Conservation (phyloP, 2,888 invertebrate species). For the Prosapia bicincta region DNA sequence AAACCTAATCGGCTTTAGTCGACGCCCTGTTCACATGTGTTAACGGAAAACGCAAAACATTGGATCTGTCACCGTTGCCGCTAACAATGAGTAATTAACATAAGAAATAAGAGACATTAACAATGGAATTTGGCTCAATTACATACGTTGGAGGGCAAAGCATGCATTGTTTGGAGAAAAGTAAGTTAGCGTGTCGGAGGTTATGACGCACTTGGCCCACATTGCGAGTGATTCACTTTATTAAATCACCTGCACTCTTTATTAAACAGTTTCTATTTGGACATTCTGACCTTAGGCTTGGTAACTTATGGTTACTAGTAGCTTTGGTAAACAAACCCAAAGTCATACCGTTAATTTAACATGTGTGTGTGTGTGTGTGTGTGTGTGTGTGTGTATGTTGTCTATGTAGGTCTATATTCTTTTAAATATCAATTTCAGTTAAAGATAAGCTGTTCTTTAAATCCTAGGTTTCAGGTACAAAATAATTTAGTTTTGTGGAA, state of each 20-base stretch:
- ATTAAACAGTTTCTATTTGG: too few relatives aligned
- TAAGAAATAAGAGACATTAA: neutral
- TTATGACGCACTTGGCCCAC: neutral
- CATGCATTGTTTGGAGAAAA: neutral
- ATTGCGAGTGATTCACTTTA: neutral
- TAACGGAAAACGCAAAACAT: neutral
- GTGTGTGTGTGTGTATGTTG: too few relatives aligned
- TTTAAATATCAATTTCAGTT: too few relatives aligned
- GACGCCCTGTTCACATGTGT: neutral
- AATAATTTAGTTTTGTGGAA: too few relatives aligned
- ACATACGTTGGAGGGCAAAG: neutral
- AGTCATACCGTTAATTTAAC: too few relatives aligned
- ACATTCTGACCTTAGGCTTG: too few relatives aligned
- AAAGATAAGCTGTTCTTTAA: too few relatives aligned
- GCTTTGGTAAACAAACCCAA: too few relatives aligned
- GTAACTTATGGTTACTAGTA: too few relatives aligned
- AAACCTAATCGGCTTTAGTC: neutral
- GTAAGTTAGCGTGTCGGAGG: neutral
- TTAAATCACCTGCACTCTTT: neutral
- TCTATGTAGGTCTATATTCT: too few relatives aligned
- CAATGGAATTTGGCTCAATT: neutral
- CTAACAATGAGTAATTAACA: neutral
- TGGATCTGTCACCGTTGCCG: neutral
- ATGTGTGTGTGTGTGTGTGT: too few relatives aligned
- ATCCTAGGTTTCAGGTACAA: too few relatives aligned